Evolutionary conservation across 2,888 invertebrate genomes (phyloP).

Genomic region (Aromia moschata): DNA sequence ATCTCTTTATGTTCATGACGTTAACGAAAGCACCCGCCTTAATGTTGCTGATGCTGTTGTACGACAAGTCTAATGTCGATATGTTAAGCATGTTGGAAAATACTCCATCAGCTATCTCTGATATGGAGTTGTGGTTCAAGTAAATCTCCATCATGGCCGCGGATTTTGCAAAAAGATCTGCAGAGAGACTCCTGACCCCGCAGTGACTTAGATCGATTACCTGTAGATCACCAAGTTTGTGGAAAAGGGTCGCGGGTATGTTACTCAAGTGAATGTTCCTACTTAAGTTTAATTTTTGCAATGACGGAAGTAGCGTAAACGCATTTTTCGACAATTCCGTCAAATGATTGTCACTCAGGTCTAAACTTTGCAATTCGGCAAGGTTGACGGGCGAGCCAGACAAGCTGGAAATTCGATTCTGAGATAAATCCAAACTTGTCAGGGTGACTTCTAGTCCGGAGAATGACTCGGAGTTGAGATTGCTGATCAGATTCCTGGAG

Average conservation of each 20-base stretch:
- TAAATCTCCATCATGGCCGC: constrained; percentile 73
- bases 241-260: constrained; percentile 74
- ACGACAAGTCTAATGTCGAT: constrained; percentile 78
- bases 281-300: constrained; percentile 80
- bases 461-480: constrained; percentile 78
- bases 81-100: constrained; percentile 82
- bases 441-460: constrained; percentile 79
- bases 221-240: constrained; percentile 74
- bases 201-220: constrained; percentile 79
- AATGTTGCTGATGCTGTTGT: constrained; percentile 80
- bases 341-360: constrained; percentile 82
- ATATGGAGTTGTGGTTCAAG: constrained; percentile 77
- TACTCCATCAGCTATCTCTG: constrained; percentile 79
- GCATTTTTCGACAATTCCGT: constrained; percentile 76
- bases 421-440: constrained; percentile 75
- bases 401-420: constrained; percentile 77
- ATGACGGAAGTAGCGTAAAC: constrained; percentile 72
- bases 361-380: constrained; percentile 73
- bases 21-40: constrained; percentile 81
- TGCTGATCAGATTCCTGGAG: constrained; percentile 80
- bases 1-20: constrained; percentile 75
- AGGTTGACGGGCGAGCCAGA: constrained; percentile 72
- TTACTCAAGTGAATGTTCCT: constrained; percentile 75
- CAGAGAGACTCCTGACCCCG: constrained; percentile 76
- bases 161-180: constrained; percentile 76